Conservation (phyloP, 2,797 vertebrate genomes). For the Enteromius unitaeniatus region DNA sequence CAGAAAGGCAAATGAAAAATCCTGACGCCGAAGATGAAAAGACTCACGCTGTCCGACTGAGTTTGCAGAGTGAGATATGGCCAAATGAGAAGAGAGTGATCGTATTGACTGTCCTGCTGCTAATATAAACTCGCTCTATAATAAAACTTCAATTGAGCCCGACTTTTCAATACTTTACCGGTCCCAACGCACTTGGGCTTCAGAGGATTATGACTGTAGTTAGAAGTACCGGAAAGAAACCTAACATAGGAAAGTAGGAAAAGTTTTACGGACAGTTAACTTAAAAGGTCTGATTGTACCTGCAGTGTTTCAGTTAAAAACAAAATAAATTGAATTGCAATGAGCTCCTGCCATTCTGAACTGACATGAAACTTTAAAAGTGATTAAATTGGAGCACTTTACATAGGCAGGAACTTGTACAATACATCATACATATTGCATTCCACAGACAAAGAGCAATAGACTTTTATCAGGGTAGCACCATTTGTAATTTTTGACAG, state of each 20-base stretch:
- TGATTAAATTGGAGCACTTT: neutral
- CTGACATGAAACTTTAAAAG: too few relatives aligned
- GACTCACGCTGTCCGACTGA: constrained; percentile 54
- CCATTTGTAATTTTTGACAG: neutral
- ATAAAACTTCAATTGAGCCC: constrained; percentile 48
- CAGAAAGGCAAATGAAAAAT: constrained; percentile 70
- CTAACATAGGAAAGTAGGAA: neutral
- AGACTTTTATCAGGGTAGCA: neutral
- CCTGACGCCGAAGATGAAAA: constrained; percentile 60
- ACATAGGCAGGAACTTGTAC: neutral
- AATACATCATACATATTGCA: neutral
- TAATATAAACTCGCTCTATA: constrained; percentile 44
- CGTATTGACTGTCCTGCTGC: constrained; percentile 40
- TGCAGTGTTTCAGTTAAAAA: neutral
- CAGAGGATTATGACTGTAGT: constrained; percentile 1
- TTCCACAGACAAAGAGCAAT: neutral
- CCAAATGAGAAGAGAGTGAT: constrained; percentile 43
- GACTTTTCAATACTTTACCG: neutral
- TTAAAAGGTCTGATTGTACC: neutral
- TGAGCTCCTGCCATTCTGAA: too few relatives aligned
- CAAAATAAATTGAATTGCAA: too few relatives aligned
- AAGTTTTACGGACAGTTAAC: neutral
- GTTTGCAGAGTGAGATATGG: constrained; percentile 51
- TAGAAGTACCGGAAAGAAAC: neutral
- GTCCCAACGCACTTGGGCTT: constrained; percentile 1